phyloP scores from a whole-genome alignment of 2,797 vertebrate species.

The Brotogeris chrysoptera region DNA sequence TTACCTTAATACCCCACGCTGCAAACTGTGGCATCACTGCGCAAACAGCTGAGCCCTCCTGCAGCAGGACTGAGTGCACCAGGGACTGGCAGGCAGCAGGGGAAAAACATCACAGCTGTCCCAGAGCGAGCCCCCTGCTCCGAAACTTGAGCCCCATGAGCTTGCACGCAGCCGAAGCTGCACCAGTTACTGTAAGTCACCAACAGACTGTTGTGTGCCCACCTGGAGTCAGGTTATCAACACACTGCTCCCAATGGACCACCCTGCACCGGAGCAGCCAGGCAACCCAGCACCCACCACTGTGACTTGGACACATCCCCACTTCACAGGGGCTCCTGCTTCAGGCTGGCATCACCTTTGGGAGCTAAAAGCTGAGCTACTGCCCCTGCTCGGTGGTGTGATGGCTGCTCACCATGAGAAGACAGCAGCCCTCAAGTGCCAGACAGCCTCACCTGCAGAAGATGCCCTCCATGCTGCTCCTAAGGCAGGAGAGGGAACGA shows the following conservation, averaged over 20 bases:
- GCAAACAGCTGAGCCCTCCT: slow-evolving; percentile 1
- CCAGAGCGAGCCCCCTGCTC: not conserved
- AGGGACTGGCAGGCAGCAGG: not conserved
- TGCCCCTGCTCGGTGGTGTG: not conserved
- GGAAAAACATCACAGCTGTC: not conserved
- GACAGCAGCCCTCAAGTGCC: not conserved
- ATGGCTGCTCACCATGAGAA: fast-evolving
- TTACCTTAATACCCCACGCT: not conserved
- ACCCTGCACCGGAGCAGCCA: not conserved
- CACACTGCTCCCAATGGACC: not conserved
- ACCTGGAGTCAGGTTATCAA: not conserved
- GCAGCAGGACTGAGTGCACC: not conserved
- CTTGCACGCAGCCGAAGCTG: not conserved
- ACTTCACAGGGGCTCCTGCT: fast-evolving
- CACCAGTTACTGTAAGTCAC: fast-evolving
- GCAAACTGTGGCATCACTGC: not conserved
- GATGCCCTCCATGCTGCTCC: not conserved
- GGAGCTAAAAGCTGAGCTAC: not conserved
- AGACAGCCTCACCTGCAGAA: not conserved
- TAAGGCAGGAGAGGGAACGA: fast-evolving
- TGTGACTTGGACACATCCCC: fast-evolving
- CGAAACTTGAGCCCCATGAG: not conserved
- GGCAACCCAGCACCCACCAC: fast-evolving
- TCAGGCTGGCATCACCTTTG: fast-evolving
- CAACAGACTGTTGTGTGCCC: not conserved